Conservation (phyloP, 2,113 vertebrate genomes). For the Thamnophis sirtalis region DNA sequence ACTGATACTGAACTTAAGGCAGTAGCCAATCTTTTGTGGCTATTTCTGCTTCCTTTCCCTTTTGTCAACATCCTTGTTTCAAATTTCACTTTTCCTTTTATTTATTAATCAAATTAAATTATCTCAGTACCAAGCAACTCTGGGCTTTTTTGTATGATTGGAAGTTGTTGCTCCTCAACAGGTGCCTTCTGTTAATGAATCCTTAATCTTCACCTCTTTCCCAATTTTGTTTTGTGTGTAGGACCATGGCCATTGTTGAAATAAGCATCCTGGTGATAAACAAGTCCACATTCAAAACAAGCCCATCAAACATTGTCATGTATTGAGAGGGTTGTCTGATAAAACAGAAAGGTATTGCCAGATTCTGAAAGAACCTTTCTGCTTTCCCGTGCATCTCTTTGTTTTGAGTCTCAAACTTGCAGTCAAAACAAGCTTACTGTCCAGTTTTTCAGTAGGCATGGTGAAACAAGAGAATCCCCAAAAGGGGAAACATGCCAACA, state of each 20-base stretch:
- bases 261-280: not conserved
- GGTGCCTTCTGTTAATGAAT: not conserved
- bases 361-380: not conserved
- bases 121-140: not conserved
- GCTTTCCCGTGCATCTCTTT: not conserved
- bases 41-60: not conserved
- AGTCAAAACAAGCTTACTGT: not conserved
- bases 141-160: not conserved
- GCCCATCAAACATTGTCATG: not conserved
- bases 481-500: not conserved
- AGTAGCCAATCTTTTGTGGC: not conserved
- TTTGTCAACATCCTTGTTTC: not conserved
- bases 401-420: not conserved
- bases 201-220: not conserved
- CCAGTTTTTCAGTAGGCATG: not conserved
- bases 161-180: not conserved
- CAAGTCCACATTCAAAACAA: not conserved
- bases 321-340: not conserved
- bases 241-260: not conserved
- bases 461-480: not conserved
- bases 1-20: not conserved
- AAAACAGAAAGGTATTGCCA: not conserved
- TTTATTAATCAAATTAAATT: no score
- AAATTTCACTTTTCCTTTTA: not conserved
- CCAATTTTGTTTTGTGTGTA: not conserved